Evolutionary conservation across 2,888 invertebrate species (phyloP).

Genomic region (Micoletzkya japonica): DNA sequence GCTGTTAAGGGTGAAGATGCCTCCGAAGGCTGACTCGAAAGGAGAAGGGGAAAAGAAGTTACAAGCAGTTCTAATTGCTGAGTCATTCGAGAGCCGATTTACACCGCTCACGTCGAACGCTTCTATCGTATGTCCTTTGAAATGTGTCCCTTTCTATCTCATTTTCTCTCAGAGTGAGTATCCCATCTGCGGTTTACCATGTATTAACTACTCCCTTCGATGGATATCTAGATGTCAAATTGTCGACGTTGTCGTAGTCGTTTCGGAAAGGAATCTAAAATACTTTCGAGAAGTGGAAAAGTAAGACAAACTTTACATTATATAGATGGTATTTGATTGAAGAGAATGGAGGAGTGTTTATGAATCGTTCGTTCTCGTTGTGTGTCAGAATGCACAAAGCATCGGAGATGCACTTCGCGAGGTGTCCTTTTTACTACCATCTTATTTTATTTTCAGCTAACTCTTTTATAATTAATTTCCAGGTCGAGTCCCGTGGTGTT

Average conservation of each 20-base stretch:
- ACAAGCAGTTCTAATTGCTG: conserved; percentile 19
- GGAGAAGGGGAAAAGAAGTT: conserved; percentile 8
- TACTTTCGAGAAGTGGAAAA: conserved; percentile 2
- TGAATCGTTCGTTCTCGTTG: conserved; percentile 10
- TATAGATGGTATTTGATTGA: neutral
- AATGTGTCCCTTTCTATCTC: neutral
- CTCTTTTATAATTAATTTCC: neutral
- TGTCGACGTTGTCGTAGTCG: conserved; percentile 10
- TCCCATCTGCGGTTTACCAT: conserved; percentile 4
- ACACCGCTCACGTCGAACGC: neutral
- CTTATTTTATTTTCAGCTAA: neutral
- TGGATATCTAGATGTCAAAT: conserved; percentile 11
- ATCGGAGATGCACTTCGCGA: conserved; percentile 26
- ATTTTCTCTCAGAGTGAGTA: conserved; percentile 11
- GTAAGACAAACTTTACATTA: neutral
- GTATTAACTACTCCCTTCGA: conserved; percentile 6
- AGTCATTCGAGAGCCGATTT: conserved; percentile 14
- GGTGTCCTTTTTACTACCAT: neutral
- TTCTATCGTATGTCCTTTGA: conserved; percentile 4
- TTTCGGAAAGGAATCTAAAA: conserved; percentile 4
- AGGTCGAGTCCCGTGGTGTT: conserved; percentile 16
- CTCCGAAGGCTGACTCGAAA: conserved; percentile 20
- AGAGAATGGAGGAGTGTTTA: conserved; percentile 16
- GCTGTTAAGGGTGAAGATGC: too few species aligned
- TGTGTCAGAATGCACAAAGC: conserved; percentile 25